These are phyloP conservation scores for Phrynocephalus guinanensis DNA, from an alignment of 2,797 vertebrate species.

Conservation along the genomic window DNA sequence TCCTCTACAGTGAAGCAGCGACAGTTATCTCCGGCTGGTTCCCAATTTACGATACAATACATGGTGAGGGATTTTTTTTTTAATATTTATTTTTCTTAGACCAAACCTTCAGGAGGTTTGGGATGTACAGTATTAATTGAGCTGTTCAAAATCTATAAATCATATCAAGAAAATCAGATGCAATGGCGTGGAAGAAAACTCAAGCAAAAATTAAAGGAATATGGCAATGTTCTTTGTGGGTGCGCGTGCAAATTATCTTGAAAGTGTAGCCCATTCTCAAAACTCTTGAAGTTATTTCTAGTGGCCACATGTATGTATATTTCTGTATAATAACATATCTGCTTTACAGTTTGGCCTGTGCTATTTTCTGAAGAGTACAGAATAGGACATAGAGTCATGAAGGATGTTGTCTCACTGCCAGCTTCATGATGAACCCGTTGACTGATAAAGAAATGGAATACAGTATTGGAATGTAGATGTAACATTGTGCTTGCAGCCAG, in stretches of 20 bases:
- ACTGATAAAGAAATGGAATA: background rate
- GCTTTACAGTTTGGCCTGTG: background rate
- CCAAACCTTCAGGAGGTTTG: slow-evolving; percentile 18
- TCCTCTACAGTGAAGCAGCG: slow-evolving; percentile 94
- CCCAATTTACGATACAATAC: slow-evolving; percentile 98
- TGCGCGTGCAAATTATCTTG: background rate
- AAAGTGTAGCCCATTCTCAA: background rate
- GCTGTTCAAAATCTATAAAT: slow-evolving; percentile 18
- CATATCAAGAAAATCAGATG: background rate
- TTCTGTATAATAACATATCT: background rate
- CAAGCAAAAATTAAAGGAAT: slow-evolving; percentile 29
- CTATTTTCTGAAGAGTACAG: background rate
- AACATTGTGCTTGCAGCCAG: background rate
- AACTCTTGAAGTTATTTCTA: background rate
- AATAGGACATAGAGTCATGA: slow-evolving; percentile 1
- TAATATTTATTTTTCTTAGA: slow-evolving; percentile 33
- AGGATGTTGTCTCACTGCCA: background rate
- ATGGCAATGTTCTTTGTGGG: background rate
- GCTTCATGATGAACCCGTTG: background rate
- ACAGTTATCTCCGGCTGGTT: slow-evolving; percentile 99
- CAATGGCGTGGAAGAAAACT: background rate
- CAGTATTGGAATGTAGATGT: background rate
- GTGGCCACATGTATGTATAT: background rate
- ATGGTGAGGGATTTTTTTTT: slow-evolving; percentile 84
- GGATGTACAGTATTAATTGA: slow-evolving; percentile 26